These are phyloP conservation scores for Hirtodrosophila alboralis DNA, from an alignment of 2,888 invertebrate species.

Conservation along the genomic window DNA sequence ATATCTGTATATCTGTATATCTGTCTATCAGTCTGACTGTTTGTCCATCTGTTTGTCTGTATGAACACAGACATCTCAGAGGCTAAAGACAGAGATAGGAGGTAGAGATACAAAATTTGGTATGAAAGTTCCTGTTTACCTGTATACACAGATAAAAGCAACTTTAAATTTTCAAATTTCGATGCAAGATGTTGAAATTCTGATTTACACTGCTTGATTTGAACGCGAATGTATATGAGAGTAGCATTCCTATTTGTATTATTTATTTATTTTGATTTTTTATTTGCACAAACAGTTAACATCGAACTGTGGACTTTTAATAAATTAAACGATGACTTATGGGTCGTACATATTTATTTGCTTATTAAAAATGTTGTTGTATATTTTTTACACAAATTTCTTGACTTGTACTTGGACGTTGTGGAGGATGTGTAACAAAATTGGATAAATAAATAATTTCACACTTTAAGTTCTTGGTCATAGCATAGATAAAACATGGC, in stretches of 20 bases:
- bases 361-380: conserved; percentile 11
- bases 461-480: conserved; percentile 36
- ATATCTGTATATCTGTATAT: no score
- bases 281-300: conserved; percentile 60
- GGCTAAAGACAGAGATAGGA: no score
- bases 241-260: conserved; percentile 18
- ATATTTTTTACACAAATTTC: conserved; percentile 3
- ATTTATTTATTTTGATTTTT: conserved; percentile 21
- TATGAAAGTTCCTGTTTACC: no score
- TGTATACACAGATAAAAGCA: no score
- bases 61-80: no score
- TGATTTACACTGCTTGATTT: conserved; percentile 10
- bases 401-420: conserved; percentile 7
- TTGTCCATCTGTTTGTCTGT: no score
- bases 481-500: conserved; percentile 45
- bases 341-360: conserved; percentile 10
- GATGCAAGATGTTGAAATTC: no score
- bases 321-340: conserved; percentile 42
- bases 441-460: conserved; percentile 65
- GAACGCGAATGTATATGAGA: no score
- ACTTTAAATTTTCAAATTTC: no score
- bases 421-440: conserved; percentile 54
- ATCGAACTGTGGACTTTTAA: conserved; percentile 56
- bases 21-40: no score
- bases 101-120: no score